Conservation (phyloP, 2,797 vertebrate species). For the Phrynocephalus guinanensis region DNA sequence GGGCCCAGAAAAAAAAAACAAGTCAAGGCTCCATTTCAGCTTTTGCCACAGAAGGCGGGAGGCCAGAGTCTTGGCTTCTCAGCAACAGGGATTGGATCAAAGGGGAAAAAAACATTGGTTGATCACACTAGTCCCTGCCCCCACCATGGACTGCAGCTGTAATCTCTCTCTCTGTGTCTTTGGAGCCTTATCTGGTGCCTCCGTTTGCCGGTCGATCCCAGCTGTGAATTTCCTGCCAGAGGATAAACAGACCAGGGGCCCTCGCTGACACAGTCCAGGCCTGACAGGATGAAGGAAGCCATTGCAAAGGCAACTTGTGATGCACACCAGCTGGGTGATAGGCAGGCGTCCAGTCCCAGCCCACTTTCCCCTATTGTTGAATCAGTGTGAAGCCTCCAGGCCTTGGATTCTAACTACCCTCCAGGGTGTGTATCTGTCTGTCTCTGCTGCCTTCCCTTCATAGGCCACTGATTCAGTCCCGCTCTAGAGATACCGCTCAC, state of each 20-base stretch:
- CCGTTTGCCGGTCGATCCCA: constrained; percentile 28
- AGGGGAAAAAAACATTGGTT: background rate
- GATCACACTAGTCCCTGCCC: background rate
- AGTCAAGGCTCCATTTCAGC: background rate
- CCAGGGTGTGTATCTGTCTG: background rate
- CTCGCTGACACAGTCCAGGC: constrained; percentile 34
- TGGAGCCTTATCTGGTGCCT: constrained; percentile 37
- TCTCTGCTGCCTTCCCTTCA: background rate
- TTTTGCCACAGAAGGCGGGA: background rate
- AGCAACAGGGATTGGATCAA: background rate
- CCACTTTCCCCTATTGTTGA: background rate
- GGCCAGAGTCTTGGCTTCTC: background rate
- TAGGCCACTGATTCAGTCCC: no score
- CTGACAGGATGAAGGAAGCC: constrained; percentile 26
- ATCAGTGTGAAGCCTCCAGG: background rate
- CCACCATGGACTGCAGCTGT: constrained; percentile 10
- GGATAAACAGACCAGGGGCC: constrained; percentile 41
- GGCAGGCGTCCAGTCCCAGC: background rate
- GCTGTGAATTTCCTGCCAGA: constrained; percentile 43
- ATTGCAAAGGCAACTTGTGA: constrained; percentile 25
- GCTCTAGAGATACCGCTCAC: no score
- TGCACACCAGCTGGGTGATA: constrained; percentile 13
- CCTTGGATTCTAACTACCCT: background rate
- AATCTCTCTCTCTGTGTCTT: background rate
- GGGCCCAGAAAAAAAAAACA: no score